Percentiles rank a stretch among this genome's conserved stretches.
These are phyloP conservation scores for Nibea albiflora DNA, from an alignment of 2,113 vertebrate genomes.

Conservation along the genomic window DNA sequence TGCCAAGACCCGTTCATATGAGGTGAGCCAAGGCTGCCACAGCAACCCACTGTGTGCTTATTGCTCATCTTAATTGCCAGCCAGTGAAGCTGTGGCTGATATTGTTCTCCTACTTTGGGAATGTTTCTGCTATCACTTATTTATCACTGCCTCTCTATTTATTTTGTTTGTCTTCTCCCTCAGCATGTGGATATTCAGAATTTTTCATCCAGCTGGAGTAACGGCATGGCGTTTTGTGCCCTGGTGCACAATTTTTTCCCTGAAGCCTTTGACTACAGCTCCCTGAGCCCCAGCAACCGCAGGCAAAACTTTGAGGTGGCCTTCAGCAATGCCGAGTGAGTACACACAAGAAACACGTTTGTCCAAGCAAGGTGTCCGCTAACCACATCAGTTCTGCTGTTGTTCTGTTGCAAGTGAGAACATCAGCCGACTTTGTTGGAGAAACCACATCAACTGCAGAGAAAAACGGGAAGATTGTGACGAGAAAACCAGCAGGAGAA, in stretches of 20 bases:
- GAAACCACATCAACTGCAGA: not conserved
- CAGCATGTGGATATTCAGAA: constrained; percentile 98
- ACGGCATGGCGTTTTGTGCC: constrained; percentile 98
- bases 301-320: constrained; percentile 97
- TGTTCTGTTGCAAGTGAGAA: not conserved
- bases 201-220: constrained; percentile 98
- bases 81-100: constrained; percentile 16
- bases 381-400: constrained; percentile 21
- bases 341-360: constrained; percentile 62
- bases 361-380: constrained; percentile 13
- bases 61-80: constrained; percentile 24
- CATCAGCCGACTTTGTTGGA: not conserved
- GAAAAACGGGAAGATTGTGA: not conserved
- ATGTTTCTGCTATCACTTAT: constrained; percentile 33
- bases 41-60: not conserved
- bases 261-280: constrained; percentile 93
- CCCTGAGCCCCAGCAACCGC: constrained; percentile 93
- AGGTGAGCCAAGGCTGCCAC: constrained; percentile 82
- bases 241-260: constrained; percentile 98
- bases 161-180: constrained; percentile 11
- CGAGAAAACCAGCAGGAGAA: constrained; percentile 17
- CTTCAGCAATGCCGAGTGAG: constrained; percentile 96
- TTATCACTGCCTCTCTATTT: not conserved
- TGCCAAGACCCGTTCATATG: constrained; percentile 95
- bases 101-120: constrained; percentile 11